phyloP scores from a whole-genome alignment of 2,888 invertebrate species.

The Drosophila kokeensis region DNA sequence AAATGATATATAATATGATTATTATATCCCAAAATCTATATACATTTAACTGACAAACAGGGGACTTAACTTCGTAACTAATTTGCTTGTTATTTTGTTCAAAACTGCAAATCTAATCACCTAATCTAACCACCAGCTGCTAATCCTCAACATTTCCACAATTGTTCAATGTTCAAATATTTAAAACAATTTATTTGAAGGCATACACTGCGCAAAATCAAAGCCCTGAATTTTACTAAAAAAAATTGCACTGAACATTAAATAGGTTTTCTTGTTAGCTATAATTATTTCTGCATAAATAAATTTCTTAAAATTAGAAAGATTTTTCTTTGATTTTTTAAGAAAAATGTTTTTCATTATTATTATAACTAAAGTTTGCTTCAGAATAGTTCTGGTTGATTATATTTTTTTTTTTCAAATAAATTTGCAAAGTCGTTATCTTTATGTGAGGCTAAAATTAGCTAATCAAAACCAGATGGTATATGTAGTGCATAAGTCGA shows the following conservation, averaged over 20 bases:
- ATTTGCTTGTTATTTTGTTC: neutral
- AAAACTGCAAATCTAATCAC: neutral
- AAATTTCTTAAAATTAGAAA: neutral
- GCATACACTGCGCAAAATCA: neutral
- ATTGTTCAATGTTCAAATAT: neutral
- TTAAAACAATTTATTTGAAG: neutral
- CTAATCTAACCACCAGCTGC: neutral
- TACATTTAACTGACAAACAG: neutral
- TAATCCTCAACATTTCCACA: neutral
- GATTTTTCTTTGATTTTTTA: neutral
- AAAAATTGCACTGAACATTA: neutral
- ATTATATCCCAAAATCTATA: neutral
- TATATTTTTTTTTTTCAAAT: neutral
- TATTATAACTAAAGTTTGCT: neutral
- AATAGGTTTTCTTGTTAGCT: neutral
- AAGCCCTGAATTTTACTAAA: neutral
- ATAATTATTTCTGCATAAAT: neutral
- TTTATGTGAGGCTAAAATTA: neutral
- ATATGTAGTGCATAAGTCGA: neutral
- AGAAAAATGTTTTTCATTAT: neutral
- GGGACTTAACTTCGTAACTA: neutral
- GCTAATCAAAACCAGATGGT: neutral
- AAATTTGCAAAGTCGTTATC: neutral
- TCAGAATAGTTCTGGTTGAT: neutral
- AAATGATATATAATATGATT: too few species aligned